phyloP scores from a whole-genome alignment of 23 tunicate genomes.

The Phallusia fumigata region DNA sequence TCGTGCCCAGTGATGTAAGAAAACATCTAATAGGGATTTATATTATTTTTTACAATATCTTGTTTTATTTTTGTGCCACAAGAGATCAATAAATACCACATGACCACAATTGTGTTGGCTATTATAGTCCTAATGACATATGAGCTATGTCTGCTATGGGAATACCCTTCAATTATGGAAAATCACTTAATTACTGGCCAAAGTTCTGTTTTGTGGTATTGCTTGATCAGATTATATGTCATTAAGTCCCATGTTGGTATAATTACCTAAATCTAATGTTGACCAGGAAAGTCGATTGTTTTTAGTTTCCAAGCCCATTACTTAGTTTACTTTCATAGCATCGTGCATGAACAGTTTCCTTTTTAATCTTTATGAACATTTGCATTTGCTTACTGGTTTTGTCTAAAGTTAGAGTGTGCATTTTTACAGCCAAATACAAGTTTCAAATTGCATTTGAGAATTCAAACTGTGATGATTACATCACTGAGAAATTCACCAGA shows the following conservation, averaged over 20 bases:
- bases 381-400: neutral
- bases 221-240: neutral
- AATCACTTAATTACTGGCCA: no score
- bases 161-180: no score
- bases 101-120: no score
- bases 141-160: no score
- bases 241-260: neutral
- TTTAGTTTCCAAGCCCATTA: neutral
- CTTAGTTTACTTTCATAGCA: neutral
- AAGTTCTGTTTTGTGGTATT: neutral
- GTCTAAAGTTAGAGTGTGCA: neutral
- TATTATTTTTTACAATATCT: no score
- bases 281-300: neutral
- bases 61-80: no score
- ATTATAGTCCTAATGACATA: no score
- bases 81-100: no score
- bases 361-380: no score
- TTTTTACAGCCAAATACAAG: conserved; percentile 64
- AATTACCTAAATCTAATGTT: neutral
- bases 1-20: no score
- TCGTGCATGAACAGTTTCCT: no score
- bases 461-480: conserved; percentile 86
- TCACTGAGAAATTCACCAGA: conserved; percentile 83
- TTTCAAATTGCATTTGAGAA: conserved; percentile 96
- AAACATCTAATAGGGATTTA: no score